A percentile compares a stretch with the other conserved stretches of the same genome.
These are phyloP conservation scores for Harmothoe impar DNA, from an alignment of 2,888 invertebrate genomes.

Conservation along the genomic window DNA sequence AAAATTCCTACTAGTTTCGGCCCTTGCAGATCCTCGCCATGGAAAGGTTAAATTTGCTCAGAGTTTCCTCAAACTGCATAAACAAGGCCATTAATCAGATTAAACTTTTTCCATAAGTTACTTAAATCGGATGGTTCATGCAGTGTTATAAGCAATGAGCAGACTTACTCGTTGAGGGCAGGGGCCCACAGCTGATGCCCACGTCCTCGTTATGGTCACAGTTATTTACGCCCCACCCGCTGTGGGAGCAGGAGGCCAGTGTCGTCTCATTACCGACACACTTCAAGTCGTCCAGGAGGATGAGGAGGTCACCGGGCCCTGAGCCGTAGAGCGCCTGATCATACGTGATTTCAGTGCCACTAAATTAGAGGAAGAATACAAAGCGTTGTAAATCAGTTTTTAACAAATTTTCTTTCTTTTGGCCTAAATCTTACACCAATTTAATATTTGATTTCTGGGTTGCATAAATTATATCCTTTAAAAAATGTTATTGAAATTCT, in stretches of 20 bases:
- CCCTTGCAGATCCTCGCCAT: too few relatives aligned
- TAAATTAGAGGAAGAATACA: not conserved
- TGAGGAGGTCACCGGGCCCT: not conserved
- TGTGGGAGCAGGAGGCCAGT: slow-evolving; percentile 20
- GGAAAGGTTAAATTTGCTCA: too few relatives aligned
- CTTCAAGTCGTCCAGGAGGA: slow-evolving; percentile 24
- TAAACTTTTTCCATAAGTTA: too few relatives aligned
- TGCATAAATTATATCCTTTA: too few relatives aligned
- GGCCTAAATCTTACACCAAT: too few relatives aligned
- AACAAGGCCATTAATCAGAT: too few relatives aligned
- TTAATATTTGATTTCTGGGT: too few relatives aligned
- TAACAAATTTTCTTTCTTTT: too few relatives aligned
- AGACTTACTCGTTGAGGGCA: slow-evolving; percentile 44
- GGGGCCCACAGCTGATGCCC: slow-evolving; percentile 43
- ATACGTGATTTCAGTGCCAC: slow-evolving; percentile 2
- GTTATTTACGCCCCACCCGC: not conserved
- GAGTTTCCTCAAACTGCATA: too few relatives aligned
- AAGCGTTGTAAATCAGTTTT: not conserved
- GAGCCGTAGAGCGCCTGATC: not conserved
- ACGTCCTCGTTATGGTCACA: slow-evolving; percentile 60
- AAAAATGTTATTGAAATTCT: too few relatives aligned
- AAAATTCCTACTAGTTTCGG: too few relatives aligned
- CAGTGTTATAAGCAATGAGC: not conserved
- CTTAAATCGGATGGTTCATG: too few relatives aligned
- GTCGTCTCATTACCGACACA: slow-evolving; percentile 10